Evolutionary conservation across 1,140 invertebrate species (phyloP).

Genomic region (Pseudachorutes palmiensis): DNA sequence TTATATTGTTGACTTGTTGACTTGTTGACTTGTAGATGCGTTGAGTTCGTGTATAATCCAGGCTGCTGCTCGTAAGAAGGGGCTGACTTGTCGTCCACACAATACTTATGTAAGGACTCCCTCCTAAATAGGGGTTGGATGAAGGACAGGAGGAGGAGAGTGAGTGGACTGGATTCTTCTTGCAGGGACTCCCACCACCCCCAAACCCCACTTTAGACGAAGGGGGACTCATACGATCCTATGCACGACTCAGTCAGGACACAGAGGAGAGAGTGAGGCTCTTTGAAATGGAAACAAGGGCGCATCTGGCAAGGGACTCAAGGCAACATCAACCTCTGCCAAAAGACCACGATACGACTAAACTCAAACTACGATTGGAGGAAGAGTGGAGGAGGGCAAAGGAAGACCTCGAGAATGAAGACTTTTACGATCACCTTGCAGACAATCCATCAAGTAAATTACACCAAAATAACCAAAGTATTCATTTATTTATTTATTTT

Average conservation of each 20-base stretch:
- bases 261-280: constrained; percentile 57
- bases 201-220: constrained; percentile 33
- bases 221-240: constrained; percentile 32
- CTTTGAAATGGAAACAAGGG: constrained; percentile 63
- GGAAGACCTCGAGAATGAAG: constrained; percentile 56
- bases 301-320: constrained; percentile 51
- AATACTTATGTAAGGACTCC: constrained; percentile 32
- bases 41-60: not conserved
- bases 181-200: constrained; percentile 28
- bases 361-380: constrained; percentile 51
- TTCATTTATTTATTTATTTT: not conserved
- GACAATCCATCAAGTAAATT: constrained; percentile 45
- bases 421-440: constrained; percentile 51
- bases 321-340: constrained; percentile 11
- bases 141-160: not conserved
- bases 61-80: not conserved
- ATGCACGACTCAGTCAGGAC: constrained; percentile 31
- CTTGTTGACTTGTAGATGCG: not conserved
- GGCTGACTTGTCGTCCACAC: constrained; percentile 14
- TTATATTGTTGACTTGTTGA: not conserved
- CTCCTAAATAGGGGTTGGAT: not conserved
- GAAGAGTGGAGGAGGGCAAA: constrained; percentile 54
- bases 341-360: constrained; percentile 20
- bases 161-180: not conserved
- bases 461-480: constrained; percentile 2